Evolutionary conservation across 1,140 invertebrate species (phyloP), one percentile per base, ranked within the genome.

Genomic region (Eueides isabella): DNA sequence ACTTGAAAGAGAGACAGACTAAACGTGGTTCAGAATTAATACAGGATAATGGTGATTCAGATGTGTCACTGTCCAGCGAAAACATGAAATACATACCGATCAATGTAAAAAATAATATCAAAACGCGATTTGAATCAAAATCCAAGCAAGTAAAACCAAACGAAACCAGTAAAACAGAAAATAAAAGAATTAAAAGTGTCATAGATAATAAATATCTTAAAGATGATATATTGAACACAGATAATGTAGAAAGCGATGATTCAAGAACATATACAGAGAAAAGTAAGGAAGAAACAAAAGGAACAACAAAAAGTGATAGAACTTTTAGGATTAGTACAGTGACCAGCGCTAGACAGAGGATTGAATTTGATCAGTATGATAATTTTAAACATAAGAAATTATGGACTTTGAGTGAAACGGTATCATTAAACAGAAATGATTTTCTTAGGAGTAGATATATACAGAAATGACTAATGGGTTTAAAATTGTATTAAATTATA

Each of bases 281-380:
- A 55, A 0, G 2, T 55, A 55, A 55, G 23, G 26, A 55, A 12
- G 26, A 55, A 26, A 55, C 48, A 55, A 55, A 55, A 55, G 28
- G 35, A 44, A 30, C 7, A 68, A 14, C 63, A 72, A 28, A 69
- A 70, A 33, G 19, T 64, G 38, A 64, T 35, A 23, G 26, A 33
- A 31, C 35, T 16, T 30, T 6, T 31, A 61, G 29, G 26, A 61
- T 61, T 33, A 69, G 30, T 41, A 19, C n/a, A 63, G 64, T 73
- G 11, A 85, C 81, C 0, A 81, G 74, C 30, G 33, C 41, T 19
- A 77, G 77, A 31, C 63, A 73, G 35, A 77, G 31, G 6, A 80
- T 63, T 12, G 82, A 81, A 44, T 86, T 86, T 55, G 86, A 88
- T 65, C 81, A 86, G 28, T 84, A 86, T 30, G 71, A 80, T 14